Percentiles rank a stretch among this genome's conserved stretches.
Evolutionary conservation across 2,113 vertebrate species (phyloP).

Genomic region (Narcine bancroftii): DNA sequence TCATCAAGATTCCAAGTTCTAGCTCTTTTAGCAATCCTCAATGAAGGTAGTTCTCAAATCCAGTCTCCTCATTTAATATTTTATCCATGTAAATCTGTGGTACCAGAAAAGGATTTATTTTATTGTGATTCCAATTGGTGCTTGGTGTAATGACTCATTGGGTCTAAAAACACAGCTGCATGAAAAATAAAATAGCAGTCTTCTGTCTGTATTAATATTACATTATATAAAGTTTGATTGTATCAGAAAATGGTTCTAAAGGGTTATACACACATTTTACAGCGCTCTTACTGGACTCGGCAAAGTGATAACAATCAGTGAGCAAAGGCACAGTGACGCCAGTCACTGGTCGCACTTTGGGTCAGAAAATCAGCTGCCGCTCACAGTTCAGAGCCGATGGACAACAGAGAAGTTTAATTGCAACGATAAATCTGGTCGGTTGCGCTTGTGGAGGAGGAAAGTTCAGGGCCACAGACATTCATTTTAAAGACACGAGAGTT

Average conservation of each 20-base stretch:
- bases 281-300: neutral
- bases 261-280: neutral
- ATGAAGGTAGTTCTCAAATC: neutral
- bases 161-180: neutral
- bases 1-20: neutral
- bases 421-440: neutral
- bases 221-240: neutral
- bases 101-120: neutral
- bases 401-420: neutral
- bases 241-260: neutral
- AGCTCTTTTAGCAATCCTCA: neutral
- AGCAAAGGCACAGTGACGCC: neutral
- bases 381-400: neutral
- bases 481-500: neutral
- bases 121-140: neutral
- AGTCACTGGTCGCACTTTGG: neutral
- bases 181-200: neutral
- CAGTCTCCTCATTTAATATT: neutral
- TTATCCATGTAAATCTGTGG: neutral
- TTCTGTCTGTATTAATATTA: neutral
- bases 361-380: neutral
- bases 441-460: no score
- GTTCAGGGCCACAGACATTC: neutral
- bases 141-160: neutral
- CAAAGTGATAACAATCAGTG: neutral